Evolutionary conservation across 2,113 vertebrate genomes (phyloP).

Genomic region (Rhipidura dahli): DNA sequence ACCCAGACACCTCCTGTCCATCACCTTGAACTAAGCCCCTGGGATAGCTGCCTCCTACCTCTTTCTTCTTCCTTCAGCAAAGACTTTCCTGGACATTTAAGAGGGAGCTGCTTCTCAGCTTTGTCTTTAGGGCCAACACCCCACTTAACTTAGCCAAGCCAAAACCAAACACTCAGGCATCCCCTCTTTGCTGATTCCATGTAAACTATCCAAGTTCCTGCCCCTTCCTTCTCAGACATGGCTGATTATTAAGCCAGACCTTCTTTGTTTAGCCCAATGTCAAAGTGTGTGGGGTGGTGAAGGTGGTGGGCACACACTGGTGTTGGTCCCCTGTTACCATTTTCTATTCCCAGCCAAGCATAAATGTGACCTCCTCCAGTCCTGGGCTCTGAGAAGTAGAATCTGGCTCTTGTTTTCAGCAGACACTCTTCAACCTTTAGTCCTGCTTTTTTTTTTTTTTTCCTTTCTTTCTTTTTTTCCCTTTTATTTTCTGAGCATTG

Average conservation of each 20-base stretch:
- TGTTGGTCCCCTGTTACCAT: not conserved
- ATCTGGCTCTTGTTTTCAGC: not conserved
- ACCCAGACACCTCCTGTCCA: not conserved
- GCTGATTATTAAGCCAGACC: not conserved
- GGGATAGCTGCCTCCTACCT: not conserved
- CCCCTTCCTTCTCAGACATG: not conserved
- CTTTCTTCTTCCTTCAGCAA: not conserved
- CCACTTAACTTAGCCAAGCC: not conserved
- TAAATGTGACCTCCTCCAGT: not conserved
- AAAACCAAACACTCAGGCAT: not conserved
- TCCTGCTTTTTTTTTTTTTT: not conserved
- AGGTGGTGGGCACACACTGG: not conserved
- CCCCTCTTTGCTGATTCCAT: not conserved
- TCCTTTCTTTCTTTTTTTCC: rapidly evolving
- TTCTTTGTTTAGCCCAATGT: not conserved
- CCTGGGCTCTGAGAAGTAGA: not conserved
- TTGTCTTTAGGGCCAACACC: not conserved
- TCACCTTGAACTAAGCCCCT: not conserved
- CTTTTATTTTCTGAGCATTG: not conserved
- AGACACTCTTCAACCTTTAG: not conserved
- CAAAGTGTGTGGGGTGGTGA: not conserved
- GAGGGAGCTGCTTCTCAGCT: not conserved
- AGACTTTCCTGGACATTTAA: not conserved
- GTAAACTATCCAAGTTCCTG: not conserved
- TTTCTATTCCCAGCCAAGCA: not conserved